Conservation (phyloP, 2,113 vertebrate genomes). For the Hiodon tergisus region DNA sequence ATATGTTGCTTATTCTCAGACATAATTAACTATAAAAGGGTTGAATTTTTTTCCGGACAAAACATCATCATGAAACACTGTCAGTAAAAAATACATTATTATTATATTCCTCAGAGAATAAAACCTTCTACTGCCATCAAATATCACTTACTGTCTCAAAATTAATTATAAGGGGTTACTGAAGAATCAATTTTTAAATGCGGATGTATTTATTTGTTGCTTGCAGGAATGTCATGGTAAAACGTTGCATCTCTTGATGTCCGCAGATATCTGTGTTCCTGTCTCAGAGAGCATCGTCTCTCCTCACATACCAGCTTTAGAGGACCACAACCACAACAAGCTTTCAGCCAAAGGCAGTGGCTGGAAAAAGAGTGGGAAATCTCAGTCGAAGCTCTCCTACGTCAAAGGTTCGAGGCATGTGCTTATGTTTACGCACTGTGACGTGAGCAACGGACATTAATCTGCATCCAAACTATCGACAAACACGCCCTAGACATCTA, state of each 20-base stretch:
- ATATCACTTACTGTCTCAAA: background rate
- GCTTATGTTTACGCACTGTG: background rate
- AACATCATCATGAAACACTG: too few relatives aligned
- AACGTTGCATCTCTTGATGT: background rate
- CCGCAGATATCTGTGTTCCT: slow-evolving; percentile 73
- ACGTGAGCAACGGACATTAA: background rate
- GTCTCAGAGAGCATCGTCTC: slow-evolving; percentile 64
- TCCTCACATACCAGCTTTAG: slow-evolving; percentile 66
- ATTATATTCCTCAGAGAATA: background rate
- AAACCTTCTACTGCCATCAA: background rate
- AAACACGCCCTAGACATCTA: too few relatives aligned
- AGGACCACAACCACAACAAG: slow-evolving; percentile 53
- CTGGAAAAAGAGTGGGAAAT: slow-evolving; percentile 41
- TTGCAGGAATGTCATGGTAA: background rate
- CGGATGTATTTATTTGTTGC: background rate
- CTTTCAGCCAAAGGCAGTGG: slow-evolving; percentile 19
- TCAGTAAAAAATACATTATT: too few relatives aligned
- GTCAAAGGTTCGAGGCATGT: slow-evolving; percentile 59
- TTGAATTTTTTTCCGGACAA: too few relatives aligned
- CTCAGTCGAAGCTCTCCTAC: slow-evolving; percentile 64
- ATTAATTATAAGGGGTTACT: background rate
- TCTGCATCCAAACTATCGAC: too few relatives aligned
- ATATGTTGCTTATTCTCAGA: background rate
- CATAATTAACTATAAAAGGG: background rate
- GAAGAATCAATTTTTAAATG: background rate